A percentile compares a stretch with the other conserved stretches of the same genome.
phyloP scores from a whole-genome alignment of 2,797 vertebrate genomes.

The Schizothorax lantsangensis region DNA sequence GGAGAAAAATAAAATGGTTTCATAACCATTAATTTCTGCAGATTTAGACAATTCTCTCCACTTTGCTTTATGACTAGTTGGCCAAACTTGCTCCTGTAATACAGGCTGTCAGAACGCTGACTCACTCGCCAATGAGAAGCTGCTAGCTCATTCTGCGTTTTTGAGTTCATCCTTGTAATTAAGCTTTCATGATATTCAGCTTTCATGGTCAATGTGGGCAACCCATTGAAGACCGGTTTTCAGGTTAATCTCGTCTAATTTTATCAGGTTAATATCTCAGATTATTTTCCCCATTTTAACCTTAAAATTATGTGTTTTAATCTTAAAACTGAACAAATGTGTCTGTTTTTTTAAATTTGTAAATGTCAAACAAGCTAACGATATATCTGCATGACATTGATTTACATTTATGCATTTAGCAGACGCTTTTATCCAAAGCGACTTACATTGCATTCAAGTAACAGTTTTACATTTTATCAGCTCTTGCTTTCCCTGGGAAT shows the following conservation, averaged over 20 bases:
- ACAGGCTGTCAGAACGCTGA: not conserved
- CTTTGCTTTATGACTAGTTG: not conserved
- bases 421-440: too few relatives aligned
- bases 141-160: not conserved
- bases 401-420: too few relatives aligned
- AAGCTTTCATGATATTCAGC: not conserved
- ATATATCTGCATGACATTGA: not conserved
- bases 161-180: not conserved
- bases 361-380: not conserved
- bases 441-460: too few relatives aligned
- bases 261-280: not conserved
- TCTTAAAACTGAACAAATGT: not conserved
- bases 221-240: not conserved
- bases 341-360: not conserved
- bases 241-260: not conserved
- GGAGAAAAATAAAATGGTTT: not conserved
- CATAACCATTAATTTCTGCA: not conserved
- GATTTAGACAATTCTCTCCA: not conserved
- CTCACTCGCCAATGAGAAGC: not conserved
- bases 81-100: not conserved
- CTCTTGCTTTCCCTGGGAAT: too few relatives aligned
- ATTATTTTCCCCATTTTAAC: not conserved
- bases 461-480: too few relatives aligned
- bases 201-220: not conserved
- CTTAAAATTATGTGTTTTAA: not conserved